Evolutionary conservation across 64 coral and sea anemone genomes (phyloP), one percentile per base, ranked within the genome.

Genomic region (Dendrophyllia cribrosa): DNA sequence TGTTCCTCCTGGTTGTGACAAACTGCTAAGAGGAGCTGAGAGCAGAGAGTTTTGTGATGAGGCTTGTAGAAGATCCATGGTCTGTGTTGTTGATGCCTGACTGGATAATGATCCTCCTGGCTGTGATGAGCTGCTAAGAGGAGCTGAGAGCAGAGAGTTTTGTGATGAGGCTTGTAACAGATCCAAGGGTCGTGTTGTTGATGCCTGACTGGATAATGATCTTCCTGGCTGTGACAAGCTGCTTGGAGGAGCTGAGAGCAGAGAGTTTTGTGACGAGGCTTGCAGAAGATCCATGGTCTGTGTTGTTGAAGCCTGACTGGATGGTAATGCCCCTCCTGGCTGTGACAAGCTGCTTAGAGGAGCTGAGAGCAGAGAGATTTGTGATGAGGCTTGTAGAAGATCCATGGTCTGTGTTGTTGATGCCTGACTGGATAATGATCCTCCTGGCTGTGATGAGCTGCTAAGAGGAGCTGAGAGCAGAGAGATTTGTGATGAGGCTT

Each of bases 241-340:
- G 58, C 68, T 84, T 24, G 74, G 78, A 13, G 89, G 79, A 59
- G 77, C 47, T 61, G 77, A 91, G 51, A 91, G 44, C 9, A 91
- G 19, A 2, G 34, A 15, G 26, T 45, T 56, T 56, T 56, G 53
- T 56, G 53, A 3, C 6, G 53, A 56, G 12, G 53, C 7, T 56
- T 6, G 53, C 53, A 56, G 12, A 56, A 7, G 12, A 56, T 12
- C 53, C 53, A 56, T 7, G 53, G 53, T 7, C 12, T 56, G 53
- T 56, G 53, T 56, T 56, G 53, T 56, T 56, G 53, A 7, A 9
- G 1, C 53, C 12, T 56, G 53, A 12, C 53, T 12, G 12, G 53
- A 0, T 34, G 34, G 11, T 43, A 49, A 67, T 14, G 19, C 6
- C 20, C 25, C 65, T 55, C 60, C 61, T 64, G 74, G 7, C 12